Conservation (phyloP, 2,888 invertebrate species). For the Mimumesa dahlbomi region DNA sequence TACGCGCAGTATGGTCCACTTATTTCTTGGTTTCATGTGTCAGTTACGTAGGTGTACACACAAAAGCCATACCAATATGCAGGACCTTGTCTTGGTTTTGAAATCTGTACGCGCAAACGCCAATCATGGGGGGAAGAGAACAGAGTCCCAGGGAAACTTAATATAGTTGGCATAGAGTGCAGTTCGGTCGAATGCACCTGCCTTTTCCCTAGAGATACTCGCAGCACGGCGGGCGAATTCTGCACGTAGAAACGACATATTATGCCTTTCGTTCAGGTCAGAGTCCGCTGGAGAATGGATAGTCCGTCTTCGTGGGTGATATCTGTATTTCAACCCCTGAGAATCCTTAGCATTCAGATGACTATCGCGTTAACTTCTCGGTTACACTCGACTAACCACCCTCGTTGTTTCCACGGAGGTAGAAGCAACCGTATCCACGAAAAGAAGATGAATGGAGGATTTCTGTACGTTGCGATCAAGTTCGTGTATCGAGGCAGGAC, state of each 20-base stretch:
- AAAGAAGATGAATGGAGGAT: slow-evolving; percentile 29
- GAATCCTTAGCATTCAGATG: slow-evolving; percentile 66
- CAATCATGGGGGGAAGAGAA: too few relatives aligned
- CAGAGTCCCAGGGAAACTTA: too few relatives aligned
- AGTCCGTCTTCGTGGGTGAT: slow-evolving; percentile 73
- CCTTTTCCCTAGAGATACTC: slow-evolving; percentile 41
- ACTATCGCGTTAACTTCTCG: slow-evolving; percentile 72
- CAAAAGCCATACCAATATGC: too few relatives aligned
- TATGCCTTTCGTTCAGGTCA: slow-evolving; percentile 54
- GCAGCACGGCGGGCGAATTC: slow-evolving; percentile 61
- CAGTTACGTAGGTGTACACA: too few relatives aligned
- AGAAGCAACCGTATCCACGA: slow-evolving; percentile 23
- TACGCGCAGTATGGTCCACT: neutral
- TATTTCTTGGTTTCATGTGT: too few relatives aligned
- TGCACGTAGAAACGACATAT: slow-evolving; percentile 68
- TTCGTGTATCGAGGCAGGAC: slow-evolving; percentile 24
- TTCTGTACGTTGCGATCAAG: slow-evolving; percentile 36
- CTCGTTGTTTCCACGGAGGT: slow-evolving; percentile 42
- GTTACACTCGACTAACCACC: slow-evolving; percentile 64
- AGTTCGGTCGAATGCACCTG: slow-evolving; percentile 34
- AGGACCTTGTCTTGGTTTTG: too few relatives aligned
- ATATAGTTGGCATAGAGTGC: slow-evolving; percentile 31
- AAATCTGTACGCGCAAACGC: too few relatives aligned
- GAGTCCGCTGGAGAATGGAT: slow-evolving; percentile 55
- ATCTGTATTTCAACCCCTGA: slow-evolving; percentile 71